phyloP scores from a whole-genome alignment of 2,797 vertebrate species.

The Microhierax caerulescens region DNA sequence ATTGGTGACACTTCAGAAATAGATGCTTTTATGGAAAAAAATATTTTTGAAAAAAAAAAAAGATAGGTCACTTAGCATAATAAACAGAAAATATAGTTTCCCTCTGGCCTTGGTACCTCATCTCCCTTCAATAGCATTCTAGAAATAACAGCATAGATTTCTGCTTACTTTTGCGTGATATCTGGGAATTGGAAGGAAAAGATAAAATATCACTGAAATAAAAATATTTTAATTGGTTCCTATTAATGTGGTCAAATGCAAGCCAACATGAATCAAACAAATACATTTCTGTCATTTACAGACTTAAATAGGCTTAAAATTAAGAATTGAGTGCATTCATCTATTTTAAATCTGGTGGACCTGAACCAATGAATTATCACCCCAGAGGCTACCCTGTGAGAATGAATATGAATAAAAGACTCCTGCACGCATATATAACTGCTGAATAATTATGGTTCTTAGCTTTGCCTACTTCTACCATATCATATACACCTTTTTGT shows the following conservation, averaged over 20 bases:
- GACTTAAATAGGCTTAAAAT: not conserved
- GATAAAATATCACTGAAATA: not conserved
- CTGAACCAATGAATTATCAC: not conserved
- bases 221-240: not conserved
- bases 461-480: not conserved
- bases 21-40: not conserved
- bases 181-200: not conserved
- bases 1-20: not conserved
- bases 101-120: not conserved
- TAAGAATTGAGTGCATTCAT: not conserved
- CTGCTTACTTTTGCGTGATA: not conserved
- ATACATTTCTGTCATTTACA: not conserved
- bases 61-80: not conserved
- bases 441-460: not conserved
- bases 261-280: not conserved
- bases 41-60: not conserved
- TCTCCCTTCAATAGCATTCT: not conserved
- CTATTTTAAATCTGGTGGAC: not conserved
- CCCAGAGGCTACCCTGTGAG: not conserved
- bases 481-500: not conserved
- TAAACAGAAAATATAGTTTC: not conserved
- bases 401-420: not conserved
- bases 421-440: not conserved
- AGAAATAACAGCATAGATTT: not conserved
- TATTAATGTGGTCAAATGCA: not conserved